A percentile compares a stretch with the other conserved stretches of the same genome.
phyloP scores from a whole-genome alignment of 2,888 invertebrate genomes.

The Diloba caeruleocephala region DNA sequence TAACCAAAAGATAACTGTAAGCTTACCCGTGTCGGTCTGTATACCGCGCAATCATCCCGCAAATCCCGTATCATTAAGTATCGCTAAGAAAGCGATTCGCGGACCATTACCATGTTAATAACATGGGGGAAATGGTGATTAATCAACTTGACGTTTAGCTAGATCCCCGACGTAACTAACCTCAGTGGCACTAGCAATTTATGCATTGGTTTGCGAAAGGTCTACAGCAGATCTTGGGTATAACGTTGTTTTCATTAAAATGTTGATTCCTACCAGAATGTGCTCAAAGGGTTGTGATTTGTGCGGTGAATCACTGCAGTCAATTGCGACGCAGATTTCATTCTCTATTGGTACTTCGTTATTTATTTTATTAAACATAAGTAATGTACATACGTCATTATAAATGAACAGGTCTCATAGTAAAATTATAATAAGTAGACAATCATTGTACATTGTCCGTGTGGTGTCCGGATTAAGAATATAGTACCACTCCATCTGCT shows the following conservation, averaged over 20 bases:
- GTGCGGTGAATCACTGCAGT: slow-evolving; percentile 7
- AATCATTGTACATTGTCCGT: too few relatives aligned
- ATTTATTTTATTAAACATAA: too few relatives aligned
- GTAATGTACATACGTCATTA: too few relatives aligned
- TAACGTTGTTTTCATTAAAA: slow-evolving; percentile 52
- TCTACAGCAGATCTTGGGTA: slow-evolving; percentile 64
- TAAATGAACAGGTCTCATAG: too few relatives aligned
- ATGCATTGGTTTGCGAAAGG: slow-evolving; percentile 81
- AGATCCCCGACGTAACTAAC: slow-evolving; percentile 72
- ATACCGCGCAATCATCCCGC: slow-evolving; percentile 81
- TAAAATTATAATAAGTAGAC: too few relatives aligned
- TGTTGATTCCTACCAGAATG: slow-evolving; percentile 44
- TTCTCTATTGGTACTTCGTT: too few relatives aligned
- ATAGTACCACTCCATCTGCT: too few relatives aligned
- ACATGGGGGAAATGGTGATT: slow-evolving; percentile 84
- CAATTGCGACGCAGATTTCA: background rate
- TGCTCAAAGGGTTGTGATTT: slow-evolving; percentile 33
- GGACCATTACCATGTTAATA: slow-evolving; percentile 89
- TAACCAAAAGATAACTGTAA: slow-evolving; percentile 72
- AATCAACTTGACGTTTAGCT: slow-evolving; percentile 86
- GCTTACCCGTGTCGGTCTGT: slow-evolving; percentile 60
- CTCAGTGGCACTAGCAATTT: slow-evolving; percentile 77
- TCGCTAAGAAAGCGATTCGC: slow-evolving; percentile 87
- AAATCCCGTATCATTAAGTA: slow-evolving; percentile 88
- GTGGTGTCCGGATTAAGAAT: too few relatives aligned